Conservation (phyloP, 1,140 invertebrate genomes). For the Potamilus streckersoni region DNA sequence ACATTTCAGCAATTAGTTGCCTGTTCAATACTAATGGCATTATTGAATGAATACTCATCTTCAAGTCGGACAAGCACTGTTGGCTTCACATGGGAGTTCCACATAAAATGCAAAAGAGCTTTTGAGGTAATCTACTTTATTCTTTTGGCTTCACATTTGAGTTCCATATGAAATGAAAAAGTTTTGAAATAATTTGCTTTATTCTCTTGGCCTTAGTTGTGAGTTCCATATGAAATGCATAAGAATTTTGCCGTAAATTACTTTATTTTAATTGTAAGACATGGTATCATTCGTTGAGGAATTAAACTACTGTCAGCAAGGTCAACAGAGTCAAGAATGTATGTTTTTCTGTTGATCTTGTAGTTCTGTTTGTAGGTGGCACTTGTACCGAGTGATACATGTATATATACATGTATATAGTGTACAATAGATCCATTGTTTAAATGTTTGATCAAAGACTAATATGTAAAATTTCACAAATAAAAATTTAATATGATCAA, state of each 20-base stretch:
- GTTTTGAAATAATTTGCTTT: constrained; percentile 77
- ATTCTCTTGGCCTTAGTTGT: constrained; percentile 79
- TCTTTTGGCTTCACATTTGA: constrained; percentile 81
- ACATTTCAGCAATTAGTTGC: constrained; percentile 74
- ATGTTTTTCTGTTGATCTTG: not conserved
- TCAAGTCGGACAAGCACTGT: constrained; percentile 87
- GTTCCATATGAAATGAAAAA: constrained; percentile 82
- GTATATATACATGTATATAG: too few species aligned
- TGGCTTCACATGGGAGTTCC: constrained; percentile 87
- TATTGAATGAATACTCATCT: constrained; percentile 89
- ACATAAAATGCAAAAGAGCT: constrained; percentile 83
- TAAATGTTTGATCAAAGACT: too few species aligned
- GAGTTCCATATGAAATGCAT: constrained; percentile 88
- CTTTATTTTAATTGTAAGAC: not conserved
- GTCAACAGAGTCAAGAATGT: not conserved
- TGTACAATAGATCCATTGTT: too few species aligned
- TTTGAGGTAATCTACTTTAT: constrained; percentile 77
- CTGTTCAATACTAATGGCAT: constrained; percentile 82
- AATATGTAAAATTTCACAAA: too few species aligned
- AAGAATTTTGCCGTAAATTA: constrained; percentile 80
- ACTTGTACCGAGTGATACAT: too few species aligned
- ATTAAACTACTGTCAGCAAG: not conserved
- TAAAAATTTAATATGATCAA: not conserved
- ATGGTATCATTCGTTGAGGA: not conserved
- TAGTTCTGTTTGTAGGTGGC: too few species aligned